Evolutionary conservation across 2,113 vertebrate genomes (phyloP).

Genomic region (Gasterosteus aculeatus): DNA sequence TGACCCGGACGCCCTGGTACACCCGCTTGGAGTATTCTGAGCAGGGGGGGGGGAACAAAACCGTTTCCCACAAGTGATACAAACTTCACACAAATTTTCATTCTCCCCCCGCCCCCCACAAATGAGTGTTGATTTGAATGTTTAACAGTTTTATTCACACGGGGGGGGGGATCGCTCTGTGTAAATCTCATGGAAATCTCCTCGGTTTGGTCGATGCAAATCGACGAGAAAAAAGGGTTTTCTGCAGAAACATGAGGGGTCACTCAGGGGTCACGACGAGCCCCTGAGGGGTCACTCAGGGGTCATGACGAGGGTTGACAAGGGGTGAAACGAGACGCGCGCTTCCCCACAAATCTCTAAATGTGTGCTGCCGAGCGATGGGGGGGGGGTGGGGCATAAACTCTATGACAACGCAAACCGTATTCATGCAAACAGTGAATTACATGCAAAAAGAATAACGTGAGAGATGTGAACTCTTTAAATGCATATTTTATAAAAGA

Average conservation of each 20-base stretch:
- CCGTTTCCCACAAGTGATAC: neutral
- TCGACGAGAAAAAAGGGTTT: slow-evolving; percentile 41
- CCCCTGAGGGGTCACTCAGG: too few species aligned
- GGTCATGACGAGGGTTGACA: too few species aligned
- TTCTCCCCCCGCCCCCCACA: slow-evolving; percentile 50
- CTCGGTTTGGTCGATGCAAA: slow-evolving; percentile 72
- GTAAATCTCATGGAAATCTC: slow-evolving; percentile 79
- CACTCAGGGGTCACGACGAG: too few species aligned
- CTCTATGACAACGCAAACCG: slow-evolving; percentile 65
- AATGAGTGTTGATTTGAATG: slow-evolving; percentile 73
- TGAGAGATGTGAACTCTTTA: slow-evolving; percentile 70
- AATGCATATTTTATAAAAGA: slow-evolving; percentile 69
- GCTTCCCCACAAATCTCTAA: slow-evolving; percentile 27
- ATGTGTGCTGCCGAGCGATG: slow-evolving; percentile 45
- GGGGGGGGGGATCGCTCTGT: slow-evolving; percentile 47
- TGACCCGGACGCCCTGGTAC: slow-evolving; percentile 95
- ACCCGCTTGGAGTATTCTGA: slow-evolving; percentile 90
- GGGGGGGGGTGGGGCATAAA: slow-evolving; percentile 56
- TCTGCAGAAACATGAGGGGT: too few species aligned
- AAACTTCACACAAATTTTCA: slow-evolving; percentile 54
- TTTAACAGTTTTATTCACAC: slow-evolving; percentile 69
- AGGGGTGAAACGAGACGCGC: too few species aligned
- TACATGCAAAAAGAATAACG: slow-evolving; percentile 78
- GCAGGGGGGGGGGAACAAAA: neutral
- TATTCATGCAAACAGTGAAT: slow-evolving; percentile 70